Evolutionary conservation across 2,113 vertebrate species (phyloP), one percentile per base, ranked within the genome.

Genomic region (Steatornis caripensis): DNA sequence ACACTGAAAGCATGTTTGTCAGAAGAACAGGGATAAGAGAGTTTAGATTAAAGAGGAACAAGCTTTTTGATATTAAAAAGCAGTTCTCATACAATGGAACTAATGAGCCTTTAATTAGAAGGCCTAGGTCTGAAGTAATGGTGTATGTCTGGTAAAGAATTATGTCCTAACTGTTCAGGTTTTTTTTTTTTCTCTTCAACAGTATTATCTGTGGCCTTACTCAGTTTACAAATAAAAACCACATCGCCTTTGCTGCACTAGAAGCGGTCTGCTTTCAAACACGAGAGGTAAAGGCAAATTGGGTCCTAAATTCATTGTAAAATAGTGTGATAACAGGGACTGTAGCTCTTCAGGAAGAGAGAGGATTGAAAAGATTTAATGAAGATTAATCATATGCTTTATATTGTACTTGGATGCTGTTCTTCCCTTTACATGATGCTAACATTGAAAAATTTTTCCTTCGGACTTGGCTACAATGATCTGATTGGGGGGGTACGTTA

Each of bases 171-270:
- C 53, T 55, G 24, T 18, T 19, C 72, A 4, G 0, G 7, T 21
- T 24, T 54, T 24, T n/a, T 87, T 60, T 64, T 77, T 68, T 68
- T 92, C 39, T 95, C 53, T 79, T 86, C 66, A 71, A 53, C 97
- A 99, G 99, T 81, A 99, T 99, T 97, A 99, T 99, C 97, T 99
- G 99, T 97, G 99, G 99, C 55, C 99, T 99, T 95, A 99, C 99
- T 95, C 99, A 99, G 98, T 99, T 99, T 98, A 99, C 99, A 93
- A 99, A 99, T 98, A 99, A 98, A 97, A 99, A 98, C 68, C 99
- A 99, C 95, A 98, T 99, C 87, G 99, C 99, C 62, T 99, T 99
- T 43, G 99, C 99, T 94, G 99, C 99, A n/a, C 98, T 99, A 71
- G 99, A 99, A 98, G 99, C 99, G 2, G 99, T 99, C 69, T 99